phyloP scores from a whole-genome alignment of 2,113 vertebrate species.

The Ceyx melanurus region DNA sequence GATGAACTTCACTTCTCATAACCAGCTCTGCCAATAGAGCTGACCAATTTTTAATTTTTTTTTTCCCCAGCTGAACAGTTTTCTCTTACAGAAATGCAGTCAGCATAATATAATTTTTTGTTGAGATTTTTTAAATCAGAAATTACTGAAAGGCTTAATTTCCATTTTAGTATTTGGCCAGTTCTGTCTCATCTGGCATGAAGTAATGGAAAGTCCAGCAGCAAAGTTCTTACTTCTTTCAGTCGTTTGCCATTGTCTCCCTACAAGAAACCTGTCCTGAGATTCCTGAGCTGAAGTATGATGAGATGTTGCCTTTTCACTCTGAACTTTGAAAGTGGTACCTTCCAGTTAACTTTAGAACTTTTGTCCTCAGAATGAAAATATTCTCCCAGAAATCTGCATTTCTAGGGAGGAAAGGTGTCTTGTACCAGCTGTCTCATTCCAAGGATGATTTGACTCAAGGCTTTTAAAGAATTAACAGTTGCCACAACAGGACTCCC shows the following conservation, averaged over 20 bases:
- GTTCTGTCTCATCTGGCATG: slow-evolving; percentile 2
- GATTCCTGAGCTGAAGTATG: not conserved
- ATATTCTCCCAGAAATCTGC: not conserved
- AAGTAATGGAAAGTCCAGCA: slow-evolving; percentile 28
- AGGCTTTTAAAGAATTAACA: slow-evolving; percentile 22
- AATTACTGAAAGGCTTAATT: slow-evolving; percentile 59
- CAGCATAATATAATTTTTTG: slow-evolving; percentile 33
- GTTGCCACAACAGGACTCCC: slow-evolving; percentile 7
- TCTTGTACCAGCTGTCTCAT: not conserved
- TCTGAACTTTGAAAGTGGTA: not conserved
- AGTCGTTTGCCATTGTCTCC: not conserved
- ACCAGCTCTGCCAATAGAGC: not conserved
- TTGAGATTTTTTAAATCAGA: slow-evolving; percentile 37
- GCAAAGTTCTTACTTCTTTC: not conserved
- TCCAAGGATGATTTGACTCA: slow-evolving; percentile 1
- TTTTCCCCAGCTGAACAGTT: slow-evolving; percentile 35
- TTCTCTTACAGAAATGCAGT: slow-evolving; percentile 7
- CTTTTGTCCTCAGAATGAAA: not conserved
- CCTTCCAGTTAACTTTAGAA: not conserved
- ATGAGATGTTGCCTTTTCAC: not conserved
- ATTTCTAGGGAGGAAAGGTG: not conserved
- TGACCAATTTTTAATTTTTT: not conserved
- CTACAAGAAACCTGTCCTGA: not conserved
- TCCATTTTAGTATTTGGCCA: slow-evolving; percentile 35
- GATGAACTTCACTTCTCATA: slow-evolving; percentile 23